Base-by-base conservation (phyloP, 2,113 vertebrate genomes). In the Petromus typicus region DNA sequence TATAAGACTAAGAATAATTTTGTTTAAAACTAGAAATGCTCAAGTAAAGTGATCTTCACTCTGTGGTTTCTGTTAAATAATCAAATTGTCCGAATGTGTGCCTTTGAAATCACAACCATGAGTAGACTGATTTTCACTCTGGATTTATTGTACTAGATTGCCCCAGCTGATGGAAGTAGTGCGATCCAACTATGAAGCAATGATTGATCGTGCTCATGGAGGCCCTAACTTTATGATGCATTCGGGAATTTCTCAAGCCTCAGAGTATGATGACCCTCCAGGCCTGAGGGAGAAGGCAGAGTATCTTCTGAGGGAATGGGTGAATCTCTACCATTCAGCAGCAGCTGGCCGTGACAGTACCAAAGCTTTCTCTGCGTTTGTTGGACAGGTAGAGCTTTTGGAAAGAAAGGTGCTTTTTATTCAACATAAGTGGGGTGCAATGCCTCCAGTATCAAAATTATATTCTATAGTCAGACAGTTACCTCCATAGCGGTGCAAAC, bases 151-250 rank as follows among this genome's bases (percentile, higher is more conserved):
- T 63, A 22, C 89, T 96, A 99, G 99, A 61, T 99, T 99, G 90
- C 99, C 99, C 0, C 99, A 99, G 97, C 98, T 99, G 97, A 99
- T 99, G 99, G 99, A 99, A 98, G 99, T 99, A 83, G 99, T 99
- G 66, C 99, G 99, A 92, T 99, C 99, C 93, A 99, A 99, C 98
- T 99, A 99, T 7, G 99, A 99, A 98, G 99, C 99, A 76, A 99
- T 99, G 99, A 99, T 99, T 97, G 99, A 99, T 97, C 99, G 99
- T 90, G 99, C 99, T 95, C 99, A 99, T 0, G 99, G 99, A 43
- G 99, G 99, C 71, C 99, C 99, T 43, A 99, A 99, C 98, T 99
- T 99, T 97, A 99, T 99, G 99, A 99, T 99, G 99, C 99, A 99
- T 97, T 99, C 99, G 97, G 99, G 99, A 95, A 99, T 99, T 90